These are phyloP conservation scores for Trissolcus brochymenae DNA, from an alignment of 2,888 invertebrate genomes.

Conservation along the genomic window DNA sequence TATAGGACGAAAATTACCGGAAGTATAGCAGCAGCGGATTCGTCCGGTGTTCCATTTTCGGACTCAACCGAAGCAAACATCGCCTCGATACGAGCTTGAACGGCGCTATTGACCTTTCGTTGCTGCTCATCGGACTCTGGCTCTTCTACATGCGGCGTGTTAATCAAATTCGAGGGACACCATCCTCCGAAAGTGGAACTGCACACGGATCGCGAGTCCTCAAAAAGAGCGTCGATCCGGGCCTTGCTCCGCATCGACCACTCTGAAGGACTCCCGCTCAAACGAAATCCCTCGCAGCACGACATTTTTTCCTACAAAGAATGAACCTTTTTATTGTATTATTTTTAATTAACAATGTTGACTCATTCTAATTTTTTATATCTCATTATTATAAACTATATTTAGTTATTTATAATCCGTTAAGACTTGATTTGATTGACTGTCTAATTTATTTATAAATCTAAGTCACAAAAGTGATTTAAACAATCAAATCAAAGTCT, in stretches of 20 bases:
- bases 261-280: conserved; percentile 71
- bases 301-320: conserved; percentile 61
- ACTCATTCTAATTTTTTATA: too few species aligned
- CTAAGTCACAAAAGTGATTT: too few species aligned
- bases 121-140: conserved; percentile 67
- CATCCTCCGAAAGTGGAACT: conserved; percentile 73
- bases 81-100: conserved; percentile 90
- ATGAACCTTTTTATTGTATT: not conserved
- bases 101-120: conserved; percentile 81
- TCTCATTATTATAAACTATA: too few species aligned
- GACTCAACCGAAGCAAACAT: conserved; percentile 81
- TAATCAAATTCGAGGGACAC: conserved; percentile 59
- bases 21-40: conserved; percentile 71
- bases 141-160: conserved; percentile 35
- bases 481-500: too few species aligned
- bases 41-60: conserved; percentile 71
- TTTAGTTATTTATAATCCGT: too few species aligned
- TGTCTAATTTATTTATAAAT: not conserved
- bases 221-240: conserved; percentile 89
- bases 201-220: conserved; percentile 80
- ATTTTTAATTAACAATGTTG: not conserved
- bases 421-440: not conserved
- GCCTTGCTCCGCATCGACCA: conserved; percentile 74
- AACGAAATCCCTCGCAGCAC: conserved; percentile 70
- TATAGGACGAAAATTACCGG: conserved; percentile 62